Percentiles rank a stretch among this genome's conserved stretches.
Evolutionary conservation across 1,140 invertebrate genomes (phyloP).

Genomic region (Drosophila yakuba): DNA sequence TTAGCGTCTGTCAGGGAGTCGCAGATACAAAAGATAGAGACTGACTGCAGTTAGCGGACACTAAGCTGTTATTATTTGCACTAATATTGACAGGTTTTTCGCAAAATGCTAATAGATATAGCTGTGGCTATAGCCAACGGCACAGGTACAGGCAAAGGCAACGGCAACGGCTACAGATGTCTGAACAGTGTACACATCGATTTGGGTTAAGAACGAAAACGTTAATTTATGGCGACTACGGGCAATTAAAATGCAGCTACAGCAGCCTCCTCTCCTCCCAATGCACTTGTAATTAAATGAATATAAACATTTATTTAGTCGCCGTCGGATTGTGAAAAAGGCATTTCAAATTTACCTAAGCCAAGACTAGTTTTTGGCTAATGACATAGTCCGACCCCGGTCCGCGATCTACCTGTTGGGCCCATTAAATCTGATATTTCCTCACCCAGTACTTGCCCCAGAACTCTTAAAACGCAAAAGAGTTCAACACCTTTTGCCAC

Average conservation of each 20-base stretch:
- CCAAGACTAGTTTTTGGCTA: slow-evolving; percentile 55
- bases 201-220: slow-evolving; percentile 80
- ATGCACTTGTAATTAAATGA: slow-evolving; percentile 79
- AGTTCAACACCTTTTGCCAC: slow-evolving; percentile 71
- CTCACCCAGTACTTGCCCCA: slow-evolving; percentile 53
- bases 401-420: slow-evolving; percentile 63
- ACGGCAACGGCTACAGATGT: slow-evolving; percentile 40
- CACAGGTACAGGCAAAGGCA: not conserved
- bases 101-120: slow-evolving; percentile 73
- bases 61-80: slow-evolving; percentile 82
- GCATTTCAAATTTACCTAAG: slow-evolving; percentile 66
- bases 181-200: slow-evolving; percentile 41
- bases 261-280: slow-evolving; percentile 51
- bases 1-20: slow-evolving; percentile 64
- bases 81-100: slow-evolving; percentile 82
- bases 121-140: not conserved
- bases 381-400: slow-evolving; percentile 50
- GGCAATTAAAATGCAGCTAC: slow-evolving; percentile 75
- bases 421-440: slow-evolving; percentile 53
- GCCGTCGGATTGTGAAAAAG: slow-evolving; percentile 56
- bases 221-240: slow-evolving; percentile 57
- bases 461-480: slow-evolving; percentile 60
- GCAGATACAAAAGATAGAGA: slow-evolving; percentile 39
- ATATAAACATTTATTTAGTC: slow-evolving; percentile 79
- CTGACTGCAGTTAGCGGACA: slow-evolving; percentile 53